Base-by-base conservation (phyloP, 2,797 vertebrate genomes). In the Vespertilio murinus region DNA sequence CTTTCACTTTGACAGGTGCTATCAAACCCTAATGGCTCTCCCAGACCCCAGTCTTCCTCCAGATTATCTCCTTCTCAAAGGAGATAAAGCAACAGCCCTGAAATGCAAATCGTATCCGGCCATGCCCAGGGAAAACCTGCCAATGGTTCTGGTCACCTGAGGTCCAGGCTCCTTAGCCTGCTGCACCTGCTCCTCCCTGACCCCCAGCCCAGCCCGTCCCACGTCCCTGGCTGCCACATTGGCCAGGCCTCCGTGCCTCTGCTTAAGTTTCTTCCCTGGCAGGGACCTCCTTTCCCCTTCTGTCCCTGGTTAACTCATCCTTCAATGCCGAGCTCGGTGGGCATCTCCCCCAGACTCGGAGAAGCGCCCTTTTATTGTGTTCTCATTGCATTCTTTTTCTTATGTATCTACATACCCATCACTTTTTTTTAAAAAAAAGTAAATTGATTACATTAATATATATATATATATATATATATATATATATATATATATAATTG, bases 21-120 rank as follows among this genome's bases (percentile, higher is more conserved):
- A 35, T 81, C 80, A 82, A 13, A 59, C 52, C 25, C 81, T 81
- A 74, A 52, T 71, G 65, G 64, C 38, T 61, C 67, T 95, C 83
- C 42, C 67, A 35, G 54, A 83, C 59, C 38, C 42, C 23, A 5
- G 30, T 13, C 59, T 91, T 91, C 64, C 65, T 86, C 18, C 59
- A 69, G 25, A 13, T 33, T 30, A 82, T 25, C 14, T 11, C 22
- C 14, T 71, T 77, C 73, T 78, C 64, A 25, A 38, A 47, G 18
- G 9, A 14, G 69, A 56, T 90, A 85, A 52, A 1, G 14, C n/a
- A 64, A 88, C 33, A 42, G 2, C 42, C 22, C 42, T 54, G 13
- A 78, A 81, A 59, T 56, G 59, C 35, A n/a, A 30, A 83, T 67
- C 70, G 22, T 52, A 38, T 22, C 18, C 3, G 28, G 23, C 23